phyloP scores from a whole-genome alignment of 2,888 invertebrate genomes.

The Cosmia trapezina region DNA sequence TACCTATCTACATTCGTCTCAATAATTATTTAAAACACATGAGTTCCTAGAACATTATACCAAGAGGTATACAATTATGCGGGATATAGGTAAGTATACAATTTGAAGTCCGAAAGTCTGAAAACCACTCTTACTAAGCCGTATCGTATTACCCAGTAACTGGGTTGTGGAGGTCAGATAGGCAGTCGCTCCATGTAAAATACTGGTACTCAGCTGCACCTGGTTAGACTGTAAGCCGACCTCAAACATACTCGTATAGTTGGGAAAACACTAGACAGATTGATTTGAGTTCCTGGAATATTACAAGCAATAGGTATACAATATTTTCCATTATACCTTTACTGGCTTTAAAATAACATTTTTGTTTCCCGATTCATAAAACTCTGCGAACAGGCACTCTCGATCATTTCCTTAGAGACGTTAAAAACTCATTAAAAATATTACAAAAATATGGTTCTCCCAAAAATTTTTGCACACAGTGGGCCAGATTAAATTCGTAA shows the following conservation, averaged over 20 bases:
- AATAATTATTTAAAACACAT: not conserved
- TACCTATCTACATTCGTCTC: not conserved
- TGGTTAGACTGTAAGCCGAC: too few relatives aligned
- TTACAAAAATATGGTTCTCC: constrained; percentile 51
- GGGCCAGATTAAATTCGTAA: constrained; percentile 54
- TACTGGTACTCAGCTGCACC: too few relatives aligned
- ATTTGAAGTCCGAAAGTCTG: too few relatives aligned
- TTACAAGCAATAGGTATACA: not conserved
- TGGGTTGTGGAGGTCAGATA: too few relatives aligned
- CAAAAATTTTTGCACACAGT: constrained; percentile 45
- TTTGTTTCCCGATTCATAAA: constrained; percentile 51
- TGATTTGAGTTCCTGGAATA: too few relatives aligned
- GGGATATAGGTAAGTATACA: too few relatives aligned
- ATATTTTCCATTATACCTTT: not conserved
- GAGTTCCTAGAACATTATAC: not conserved
- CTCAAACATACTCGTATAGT: too few relatives aligned
- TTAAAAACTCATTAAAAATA: constrained; percentile 64
- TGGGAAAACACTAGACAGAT: too few relatives aligned
- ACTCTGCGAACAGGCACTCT: constrained; percentile 56
- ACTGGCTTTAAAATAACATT: constrained; percentile 29
- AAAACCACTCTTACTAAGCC: too few relatives aligned
- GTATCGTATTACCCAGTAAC: too few relatives aligned
- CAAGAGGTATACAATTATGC: too few relatives aligned
- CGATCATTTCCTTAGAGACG: constrained; percentile 65
- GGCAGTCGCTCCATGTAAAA: too few relatives aligned